phyloP scores from a whole-genome alignment of 2,888 invertebrate genomes.

The Plebejus argus region DNA sequence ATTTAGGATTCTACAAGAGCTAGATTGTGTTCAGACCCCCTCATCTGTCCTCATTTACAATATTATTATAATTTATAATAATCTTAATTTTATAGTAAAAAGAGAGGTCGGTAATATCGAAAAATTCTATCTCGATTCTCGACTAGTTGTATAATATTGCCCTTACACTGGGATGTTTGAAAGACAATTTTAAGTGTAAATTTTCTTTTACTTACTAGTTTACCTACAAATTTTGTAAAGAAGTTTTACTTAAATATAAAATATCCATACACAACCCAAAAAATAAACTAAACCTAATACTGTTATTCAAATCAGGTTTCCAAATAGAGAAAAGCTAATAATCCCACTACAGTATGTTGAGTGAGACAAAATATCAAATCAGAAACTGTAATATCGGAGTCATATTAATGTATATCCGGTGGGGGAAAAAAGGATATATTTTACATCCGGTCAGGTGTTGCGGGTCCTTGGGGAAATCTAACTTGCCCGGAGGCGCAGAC shows the following conservation, averaged over 20 bases:
- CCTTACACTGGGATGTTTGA: too few relatives aligned
- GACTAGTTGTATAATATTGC: too few relatives aligned
- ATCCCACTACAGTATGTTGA: neutral
- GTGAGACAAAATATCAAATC: conserved; percentile 14
- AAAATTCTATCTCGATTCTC: too few relatives aligned
- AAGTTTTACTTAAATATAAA: neutral
- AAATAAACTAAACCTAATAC: neutral
- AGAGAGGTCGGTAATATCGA: too few relatives aligned
- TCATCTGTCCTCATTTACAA: too few relatives aligned
- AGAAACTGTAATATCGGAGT: conserved; percentile 29
- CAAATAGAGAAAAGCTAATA: neutral
- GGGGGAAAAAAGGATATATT: conserved; percentile 69
- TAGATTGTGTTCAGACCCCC: too few relatives aligned
- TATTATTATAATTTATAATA: too few relatives aligned
- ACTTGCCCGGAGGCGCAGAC: conserved; percentile 80
- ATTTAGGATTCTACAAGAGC: too few relatives aligned
- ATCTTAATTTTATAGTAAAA: too few relatives aligned
- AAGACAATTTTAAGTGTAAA: too few relatives aligned
- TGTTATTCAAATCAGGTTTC: neutral
- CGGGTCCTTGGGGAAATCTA: conserved; percentile 78
- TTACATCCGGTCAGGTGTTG: conserved; percentile 80
- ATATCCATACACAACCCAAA: neutral
- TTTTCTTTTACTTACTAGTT: too few relatives aligned
- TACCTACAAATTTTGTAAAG: too few relatives aligned
- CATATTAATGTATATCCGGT: conserved; percentile 28